Evolutionary conservation across 2,888 invertebrate species (phyloP).

Genomic region (Phyto melanocephala): DNA sequence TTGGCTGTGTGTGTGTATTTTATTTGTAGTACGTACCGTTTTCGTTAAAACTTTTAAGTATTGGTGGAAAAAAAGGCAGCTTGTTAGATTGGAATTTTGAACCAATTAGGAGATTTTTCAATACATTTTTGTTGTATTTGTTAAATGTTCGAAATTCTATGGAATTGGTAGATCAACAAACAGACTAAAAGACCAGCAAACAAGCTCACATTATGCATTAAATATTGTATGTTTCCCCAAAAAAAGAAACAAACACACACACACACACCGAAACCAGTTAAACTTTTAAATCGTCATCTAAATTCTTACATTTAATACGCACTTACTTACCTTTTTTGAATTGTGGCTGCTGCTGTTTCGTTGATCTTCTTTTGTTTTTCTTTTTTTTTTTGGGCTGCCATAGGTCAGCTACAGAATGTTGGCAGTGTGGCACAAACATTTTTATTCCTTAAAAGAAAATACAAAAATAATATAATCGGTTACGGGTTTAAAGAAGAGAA

Average conservation of each 20-base stretch:
- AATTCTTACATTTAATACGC: conserved; percentile 37
- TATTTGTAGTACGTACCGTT: conserved; percentile 5
- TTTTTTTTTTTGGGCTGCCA: neutral
- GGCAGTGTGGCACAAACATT: conserved; percentile 41
- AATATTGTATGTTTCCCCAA: neutral
- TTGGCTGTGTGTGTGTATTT: neutral
- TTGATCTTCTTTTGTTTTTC: neutral
- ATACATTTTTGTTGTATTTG: conserved; percentile 54
- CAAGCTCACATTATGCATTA: neutral
- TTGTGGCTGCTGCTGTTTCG: conserved; percentile 26
- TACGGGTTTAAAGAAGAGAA: neutral
- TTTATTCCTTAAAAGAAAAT: conserved; percentile 20
- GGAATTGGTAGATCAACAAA: conserved; percentile 59
- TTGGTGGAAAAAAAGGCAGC: conserved; percentile 51
- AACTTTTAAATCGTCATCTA: conserved; percentile 24
- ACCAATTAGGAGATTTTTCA: conserved; percentile 65
- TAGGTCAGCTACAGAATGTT: conserved; percentile 44
- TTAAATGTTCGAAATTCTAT: conserved; percentile 56
- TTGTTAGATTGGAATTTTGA: conserved; percentile 66
- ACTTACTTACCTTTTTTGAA: conserved; percentile 7
- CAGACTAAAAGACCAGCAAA: conserved; percentile 16
- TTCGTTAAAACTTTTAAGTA: conserved; percentile 14
- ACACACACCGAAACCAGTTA: conserved; percentile 25
- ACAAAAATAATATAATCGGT: conserved; percentile 13
- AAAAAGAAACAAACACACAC: neutral